Conservation (phyloP, 2,888 invertebrate species). For the Gerris lacustris region DNA sequence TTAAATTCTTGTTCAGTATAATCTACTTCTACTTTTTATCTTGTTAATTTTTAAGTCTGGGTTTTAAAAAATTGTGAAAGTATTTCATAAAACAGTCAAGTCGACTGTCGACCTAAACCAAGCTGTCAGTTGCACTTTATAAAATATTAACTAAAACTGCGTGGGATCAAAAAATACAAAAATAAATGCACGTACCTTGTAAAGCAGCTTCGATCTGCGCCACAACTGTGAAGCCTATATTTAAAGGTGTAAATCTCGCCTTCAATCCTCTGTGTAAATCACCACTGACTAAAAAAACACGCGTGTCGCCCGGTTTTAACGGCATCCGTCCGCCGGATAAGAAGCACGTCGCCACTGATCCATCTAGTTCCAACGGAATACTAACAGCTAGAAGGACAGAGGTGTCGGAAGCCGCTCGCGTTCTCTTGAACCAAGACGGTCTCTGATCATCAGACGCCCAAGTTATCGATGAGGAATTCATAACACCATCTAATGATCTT, state of each 20-base stretch:
- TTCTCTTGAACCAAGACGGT: background rate
- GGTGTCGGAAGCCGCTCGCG: background rate
- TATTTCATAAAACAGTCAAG: no score
- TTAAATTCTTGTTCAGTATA: no score
- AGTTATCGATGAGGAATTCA: no score
- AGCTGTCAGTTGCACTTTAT: no score
- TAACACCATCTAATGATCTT: no score
- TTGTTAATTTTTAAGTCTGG: no score
- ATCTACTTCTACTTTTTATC: no score
- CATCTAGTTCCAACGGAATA: background rate
- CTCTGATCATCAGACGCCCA: no score
- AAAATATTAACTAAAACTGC: no score
- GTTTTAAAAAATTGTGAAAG: no score
- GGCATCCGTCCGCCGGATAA: background rate
- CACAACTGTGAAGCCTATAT: background rate
- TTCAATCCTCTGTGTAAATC: background rate
- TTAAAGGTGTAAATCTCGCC: background rate
- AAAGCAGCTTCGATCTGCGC: background rate
- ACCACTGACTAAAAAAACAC: background rate
- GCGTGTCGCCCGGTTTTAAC: background rate
- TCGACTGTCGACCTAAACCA: no score
- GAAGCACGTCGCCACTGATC: background rate
- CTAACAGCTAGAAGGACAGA: background rate
- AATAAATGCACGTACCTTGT: background rate
- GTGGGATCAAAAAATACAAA: background rate